Conservation (phyloP, 1,140 invertebrate genomes). For the Calycopis cecrops region DNA sequence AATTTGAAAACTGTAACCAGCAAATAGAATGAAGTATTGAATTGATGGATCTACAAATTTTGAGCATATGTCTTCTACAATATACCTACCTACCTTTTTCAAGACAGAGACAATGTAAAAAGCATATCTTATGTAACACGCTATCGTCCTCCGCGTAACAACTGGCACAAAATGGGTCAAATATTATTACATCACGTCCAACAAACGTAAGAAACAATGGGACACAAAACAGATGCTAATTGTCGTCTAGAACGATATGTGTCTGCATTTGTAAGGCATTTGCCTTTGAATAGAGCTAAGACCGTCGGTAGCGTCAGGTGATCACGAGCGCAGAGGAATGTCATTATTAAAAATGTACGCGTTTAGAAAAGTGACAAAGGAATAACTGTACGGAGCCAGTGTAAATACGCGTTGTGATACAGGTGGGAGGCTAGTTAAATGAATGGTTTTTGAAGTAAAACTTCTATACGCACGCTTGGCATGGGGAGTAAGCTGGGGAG, state of each 20-base stretch:
- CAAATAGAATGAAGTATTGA: too few relatives aligned
- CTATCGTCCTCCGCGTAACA: not conserved
- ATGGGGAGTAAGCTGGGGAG: too few relatives aligned
- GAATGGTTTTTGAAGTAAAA: too few relatives aligned
- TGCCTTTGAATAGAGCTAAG: constrained; percentile 1
- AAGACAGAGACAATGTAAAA: too few relatives aligned
- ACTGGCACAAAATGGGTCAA: constrained; percentile 1
- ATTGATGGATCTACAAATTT: too few relatives aligned
- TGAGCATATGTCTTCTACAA: too few relatives aligned
- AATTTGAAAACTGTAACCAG: too few relatives aligned
- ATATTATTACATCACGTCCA: not conserved
- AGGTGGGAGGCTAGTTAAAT: too few relatives aligned
- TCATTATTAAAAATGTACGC: constrained; percentile 3
- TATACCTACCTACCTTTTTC: too few relatives aligned
- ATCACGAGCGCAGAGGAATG: constrained; percentile 4
- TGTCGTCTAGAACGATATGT: constrained; percentile 10
- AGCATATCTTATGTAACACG: too few relatives aligned
- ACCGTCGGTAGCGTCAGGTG: not conserved
- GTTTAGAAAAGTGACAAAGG: not conserved
- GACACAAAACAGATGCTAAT: constrained; percentile 8
- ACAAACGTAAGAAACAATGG: constrained; percentile 1
- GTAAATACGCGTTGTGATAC: not conserved
- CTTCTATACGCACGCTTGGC: too few relatives aligned
- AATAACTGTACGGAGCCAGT: not conserved
- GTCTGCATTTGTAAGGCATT: constrained; percentile 1